phyloP scores from a whole-genome alignment of 2,888 invertebrate genomes.

The Copidosoma aretas region DNA sequence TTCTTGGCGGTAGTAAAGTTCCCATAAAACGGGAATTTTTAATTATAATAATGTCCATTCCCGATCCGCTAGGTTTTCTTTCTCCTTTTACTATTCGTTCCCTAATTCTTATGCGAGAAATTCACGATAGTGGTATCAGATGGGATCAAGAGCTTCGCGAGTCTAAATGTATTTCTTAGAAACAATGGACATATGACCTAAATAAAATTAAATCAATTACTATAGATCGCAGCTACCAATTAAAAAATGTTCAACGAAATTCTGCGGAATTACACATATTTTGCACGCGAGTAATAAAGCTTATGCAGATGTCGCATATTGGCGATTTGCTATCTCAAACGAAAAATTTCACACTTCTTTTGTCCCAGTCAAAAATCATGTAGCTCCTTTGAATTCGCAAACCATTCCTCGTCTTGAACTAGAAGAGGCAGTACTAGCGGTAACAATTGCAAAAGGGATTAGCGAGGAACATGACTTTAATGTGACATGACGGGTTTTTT shows the following conservation, averaged over 20 bases:
- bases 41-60: slow-evolving; percentile 44
- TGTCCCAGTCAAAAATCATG: slow-evolving; percentile 27
- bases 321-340: neutral
- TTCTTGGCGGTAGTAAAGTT: slow-evolving; percentile 24
- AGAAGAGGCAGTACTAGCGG: slow-evolving; percentile 36
- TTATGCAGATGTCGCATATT: slow-evolving; percentile 44
- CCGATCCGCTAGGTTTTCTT: slow-evolving; percentile 47
- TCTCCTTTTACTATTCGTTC: slow-evolving; percentile 41
- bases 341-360: slow-evolving; percentile 7
- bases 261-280: slow-evolving; percentile 43
- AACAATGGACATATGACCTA: slow-evolving; percentile 39
- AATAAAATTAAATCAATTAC: slow-evolving; percentile 17
- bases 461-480: slow-evolving; percentile 13
- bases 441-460: slow-evolving; percentile 7
- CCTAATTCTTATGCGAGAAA: slow-evolving; percentile 42
- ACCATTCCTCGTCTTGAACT: slow-evolving; percentile 37
- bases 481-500: neutral
- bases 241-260: neutral
- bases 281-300: slow-evolving; percentile 46
- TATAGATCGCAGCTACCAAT: slow-evolving; percentile 34
- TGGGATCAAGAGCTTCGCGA: slow-evolving; percentile 37
- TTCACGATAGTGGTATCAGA: slow-evolving; percentile 36
- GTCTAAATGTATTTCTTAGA: slow-evolving; percentile 30
- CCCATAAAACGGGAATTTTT: slow-evolving; percentile 43
- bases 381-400: slow-evolving; percentile 34